Base-by-base conservation (phyloP, 2,113 vertebrate species). In the Bothrops jararaca region DNA sequence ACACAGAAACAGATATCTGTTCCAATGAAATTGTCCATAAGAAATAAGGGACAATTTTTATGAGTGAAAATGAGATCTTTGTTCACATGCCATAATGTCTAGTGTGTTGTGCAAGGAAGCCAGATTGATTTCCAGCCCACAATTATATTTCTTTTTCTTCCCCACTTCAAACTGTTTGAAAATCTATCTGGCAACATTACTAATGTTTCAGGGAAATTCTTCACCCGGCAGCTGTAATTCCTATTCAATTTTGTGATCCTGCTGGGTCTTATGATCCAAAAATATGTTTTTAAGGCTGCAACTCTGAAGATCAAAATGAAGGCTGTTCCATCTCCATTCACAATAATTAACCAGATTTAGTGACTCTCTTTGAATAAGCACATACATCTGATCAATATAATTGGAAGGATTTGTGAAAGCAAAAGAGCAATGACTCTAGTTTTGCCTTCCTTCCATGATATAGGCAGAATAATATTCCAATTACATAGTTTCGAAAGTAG, bases 401-500 rank as follows among this genome's bases (percentile, higher is more conserved):
- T 60, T 22, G 92, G 8, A 0, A 53, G 18, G 93, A 86, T 86
- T 54, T 91, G n/a, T 24, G 92, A 69, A 91, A 85, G 4, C 56
- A 93, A 3, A 0, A 2, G 0, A 80, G 69, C 29, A 91, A 92
- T 53, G 54, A 91, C 69, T 85, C n/a, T 90, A 8, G 29, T 93
- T 93, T 74, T 48, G 89, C 45, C 91, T 87, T 45, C 86, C 94
- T 1, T 23, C 88, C 29, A 57, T 29, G 85, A 92, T 92, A 88
- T 93, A 90, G 58, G 58, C 91, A 96, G 85, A 96, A 92, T 88
- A 85, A 91, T 95, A 89, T 93, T 92, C 91, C 90, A 20, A 56
- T 93, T 92, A 85, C 89, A 92, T 69, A 88, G 85, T 95, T 95
- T 96, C 92, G 91, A 96, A 96, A 94, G 56, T 20, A 88, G 86